Conservation (phyloP, 2,797 vertebrate species). For the Sebastiscus tertius region DNA sequence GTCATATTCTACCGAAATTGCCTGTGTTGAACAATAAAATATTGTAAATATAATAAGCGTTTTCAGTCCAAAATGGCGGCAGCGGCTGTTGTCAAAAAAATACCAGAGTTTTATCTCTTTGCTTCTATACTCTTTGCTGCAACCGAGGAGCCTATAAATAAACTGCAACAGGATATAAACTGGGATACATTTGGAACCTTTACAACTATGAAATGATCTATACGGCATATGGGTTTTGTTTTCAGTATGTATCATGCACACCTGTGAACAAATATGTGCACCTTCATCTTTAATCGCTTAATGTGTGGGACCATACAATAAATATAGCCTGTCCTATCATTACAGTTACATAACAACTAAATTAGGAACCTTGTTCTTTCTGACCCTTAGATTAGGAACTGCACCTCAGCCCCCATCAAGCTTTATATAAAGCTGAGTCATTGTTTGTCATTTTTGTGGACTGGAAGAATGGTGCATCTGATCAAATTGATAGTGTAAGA, state of each 20-base stretch:
- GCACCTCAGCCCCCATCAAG: not conserved
- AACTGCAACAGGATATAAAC: not conserved
- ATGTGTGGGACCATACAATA: not conserved
- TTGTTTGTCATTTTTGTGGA: slow-evolving; percentile 19
- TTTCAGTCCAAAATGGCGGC: too few relatives aligned
- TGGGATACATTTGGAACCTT: too few relatives aligned
- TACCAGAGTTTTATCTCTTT: too few relatives aligned
- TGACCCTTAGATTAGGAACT: slow-evolving; percentile 46
- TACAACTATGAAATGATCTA: not conserved
- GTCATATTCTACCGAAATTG: too few relatives aligned
- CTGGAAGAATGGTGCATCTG: not conserved
- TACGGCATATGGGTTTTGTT: not conserved
- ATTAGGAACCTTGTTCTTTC: slow-evolving; percentile 25
- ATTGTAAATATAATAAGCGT: too few relatives aligned
- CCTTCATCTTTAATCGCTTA: not conserved
- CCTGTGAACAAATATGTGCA: not conserved
- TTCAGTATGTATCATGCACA: not conserved
- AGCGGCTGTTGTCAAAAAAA: too few relatives aligned
- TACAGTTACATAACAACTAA: slow-evolving; percentile 17
- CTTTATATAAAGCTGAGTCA: slow-evolving; percentile 10
- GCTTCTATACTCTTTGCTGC: too few relatives aligned
- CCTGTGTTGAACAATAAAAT: too few relatives aligned
- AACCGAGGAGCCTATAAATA: not conserved
- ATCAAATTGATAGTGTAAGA: slow-evolving; percentile 6
- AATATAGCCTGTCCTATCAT: not conserved